Percentiles rank a stretch among this genome's conserved stretches.
These are phyloP conservation scores for Aphelenchoides fujianensis DNA, from an alignment of 1,140 invertebrate species.

Conservation along the genomic window DNA sequence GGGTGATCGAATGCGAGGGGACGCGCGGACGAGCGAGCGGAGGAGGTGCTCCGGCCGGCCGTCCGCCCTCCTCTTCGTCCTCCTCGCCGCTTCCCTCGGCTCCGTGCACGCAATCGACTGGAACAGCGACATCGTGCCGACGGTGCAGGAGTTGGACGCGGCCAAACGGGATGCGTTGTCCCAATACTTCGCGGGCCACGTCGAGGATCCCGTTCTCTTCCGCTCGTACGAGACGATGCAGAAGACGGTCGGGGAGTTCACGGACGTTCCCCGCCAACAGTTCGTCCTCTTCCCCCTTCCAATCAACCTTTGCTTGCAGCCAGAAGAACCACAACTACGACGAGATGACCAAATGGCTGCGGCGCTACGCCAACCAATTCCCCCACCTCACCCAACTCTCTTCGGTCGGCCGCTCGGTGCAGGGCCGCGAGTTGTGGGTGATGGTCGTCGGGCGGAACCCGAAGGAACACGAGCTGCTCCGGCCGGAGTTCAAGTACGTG, in stretches of 20 bases:
- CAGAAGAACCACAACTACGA: constrained; percentile 59
- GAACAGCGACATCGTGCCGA: constrained; percentile 56
- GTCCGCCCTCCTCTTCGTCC: too few relatives aligned
- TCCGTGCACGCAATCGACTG: constrained; percentile 42
- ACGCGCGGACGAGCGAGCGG: too few relatives aligned
- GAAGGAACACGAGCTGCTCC: constrained; percentile 77
- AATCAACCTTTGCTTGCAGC: constrained; percentile 23
- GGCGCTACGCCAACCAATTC: constrained; percentile 67
- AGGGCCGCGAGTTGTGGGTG: constrained; percentile 75
- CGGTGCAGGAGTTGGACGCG: constrained; percentile 31
- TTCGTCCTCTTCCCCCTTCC: constrained; percentile 15
- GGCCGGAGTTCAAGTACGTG: constrained; percentile 87
- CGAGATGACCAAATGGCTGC: constrained; percentile 56
- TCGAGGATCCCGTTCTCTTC: constrained; percentile 42
- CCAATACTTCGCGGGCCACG: constrained; percentile 49
- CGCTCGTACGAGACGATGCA: constrained; percentile 52
- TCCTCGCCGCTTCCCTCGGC: background rate
- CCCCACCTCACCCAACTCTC: constrained; percentile 78
- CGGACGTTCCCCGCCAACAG: constrained; percentile 51
- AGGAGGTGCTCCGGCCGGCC: too few relatives aligned
- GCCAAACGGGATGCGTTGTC: constrained; percentile 54
- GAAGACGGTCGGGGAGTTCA: constrained; percentile 51
- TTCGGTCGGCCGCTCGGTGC: constrained; percentile 79
- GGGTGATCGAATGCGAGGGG: too few relatives aligned
- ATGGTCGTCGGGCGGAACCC: constrained; percentile 82